Conservation (phyloP, 2,113 vertebrate genomes). For the Onychostruthus taczanowskii region DNA sequence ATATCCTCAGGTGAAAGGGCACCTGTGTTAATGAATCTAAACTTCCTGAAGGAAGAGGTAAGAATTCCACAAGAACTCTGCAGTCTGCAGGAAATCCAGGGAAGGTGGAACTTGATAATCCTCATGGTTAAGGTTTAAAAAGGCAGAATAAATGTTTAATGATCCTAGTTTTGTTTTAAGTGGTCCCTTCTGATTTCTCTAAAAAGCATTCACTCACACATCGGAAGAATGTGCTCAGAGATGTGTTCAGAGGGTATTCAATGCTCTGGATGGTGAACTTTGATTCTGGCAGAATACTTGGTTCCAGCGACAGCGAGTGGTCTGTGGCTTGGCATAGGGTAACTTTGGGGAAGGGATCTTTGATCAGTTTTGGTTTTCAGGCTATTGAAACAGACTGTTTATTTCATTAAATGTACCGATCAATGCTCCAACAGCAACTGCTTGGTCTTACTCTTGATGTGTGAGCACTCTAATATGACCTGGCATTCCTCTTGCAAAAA, state of each 20-base stretch:
- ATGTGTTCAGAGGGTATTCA: neutral
- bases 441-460: neutral
- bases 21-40: neutral
- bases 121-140: neutral
- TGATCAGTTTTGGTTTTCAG: neutral
- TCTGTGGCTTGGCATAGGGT: neutral
- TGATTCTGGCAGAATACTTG: neutral
- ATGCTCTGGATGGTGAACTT: neutral
- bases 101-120: neutral
- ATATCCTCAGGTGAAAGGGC: neutral
- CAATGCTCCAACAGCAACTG: neutral
- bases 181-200: neutral
- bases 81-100: neutral
- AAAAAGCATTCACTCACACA: neutral
- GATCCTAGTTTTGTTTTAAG: neutral
- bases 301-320: accelerated
- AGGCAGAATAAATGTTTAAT: neutral
- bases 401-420: accelerated
- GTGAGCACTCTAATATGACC: neutral
- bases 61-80: neutral
- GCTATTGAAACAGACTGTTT: neutral
- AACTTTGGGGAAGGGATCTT: neutral
- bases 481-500: neutral
- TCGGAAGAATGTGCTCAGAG: neutral
- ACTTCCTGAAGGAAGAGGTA: neutral